Evolutionary conservation across 2,113 vertebrate genomes (phyloP).

Genomic region (Climacteris rufus): DNA sequence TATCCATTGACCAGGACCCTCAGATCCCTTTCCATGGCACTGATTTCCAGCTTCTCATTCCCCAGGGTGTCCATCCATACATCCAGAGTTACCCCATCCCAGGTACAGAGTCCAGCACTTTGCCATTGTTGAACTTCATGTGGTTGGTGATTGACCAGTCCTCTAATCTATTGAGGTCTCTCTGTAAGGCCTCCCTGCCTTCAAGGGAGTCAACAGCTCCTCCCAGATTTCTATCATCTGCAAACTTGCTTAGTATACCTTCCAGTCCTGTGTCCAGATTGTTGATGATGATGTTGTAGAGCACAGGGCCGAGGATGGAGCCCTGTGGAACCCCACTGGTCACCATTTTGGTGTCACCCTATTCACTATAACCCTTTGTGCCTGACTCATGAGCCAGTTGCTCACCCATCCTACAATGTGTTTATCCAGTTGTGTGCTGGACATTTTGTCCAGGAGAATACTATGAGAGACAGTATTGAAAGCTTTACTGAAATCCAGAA

Average conservation of each 20-base stretch:
- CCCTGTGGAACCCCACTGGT: background rate
- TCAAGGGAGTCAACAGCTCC: fast-evolving
- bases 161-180: background rate
- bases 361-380: fast-evolving
- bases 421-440: background rate
- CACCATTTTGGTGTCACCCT: background rate
- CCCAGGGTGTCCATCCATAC: fast-evolving
- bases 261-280: fast-evolving
- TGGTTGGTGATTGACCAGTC: too few species aligned
- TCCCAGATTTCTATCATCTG: background rate
- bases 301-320: too few species aligned
- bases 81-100: background rate
- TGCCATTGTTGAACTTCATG: background rate
- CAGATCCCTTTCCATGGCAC: fast-evolving
- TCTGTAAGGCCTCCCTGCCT: background rate
- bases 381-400: fast-evolving
- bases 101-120: fast-evolving
- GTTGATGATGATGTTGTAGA: background rate
- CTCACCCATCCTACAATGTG: background rate
- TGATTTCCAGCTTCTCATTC: background rate
- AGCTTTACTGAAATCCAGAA: background rate
- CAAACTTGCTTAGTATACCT: background rate
- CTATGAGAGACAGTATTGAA: background rate
- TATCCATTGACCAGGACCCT: fast-evolving
- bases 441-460: background rate